A percentile compares a stretch with the other conserved stretches of the same genome.
These are phyloP conservation scores for Thunnus albacares DNA, from an alignment of 2,797 vertebrate genomes.

Conservation along the genomic window DNA sequence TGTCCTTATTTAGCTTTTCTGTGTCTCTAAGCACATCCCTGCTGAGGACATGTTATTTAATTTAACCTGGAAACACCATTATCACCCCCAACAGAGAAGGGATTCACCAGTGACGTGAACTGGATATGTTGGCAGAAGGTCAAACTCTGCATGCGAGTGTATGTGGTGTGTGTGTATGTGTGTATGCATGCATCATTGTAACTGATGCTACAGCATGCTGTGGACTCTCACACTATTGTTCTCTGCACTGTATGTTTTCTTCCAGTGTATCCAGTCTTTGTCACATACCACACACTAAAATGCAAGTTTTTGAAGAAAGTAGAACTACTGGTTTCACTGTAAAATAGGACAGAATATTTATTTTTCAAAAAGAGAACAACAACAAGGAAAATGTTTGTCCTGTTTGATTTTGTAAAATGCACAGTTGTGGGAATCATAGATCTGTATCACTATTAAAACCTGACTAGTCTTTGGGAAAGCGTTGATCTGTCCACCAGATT, in stretches of 20 bases:
- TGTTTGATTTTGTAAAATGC: background rate
- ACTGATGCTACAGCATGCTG: background rate
- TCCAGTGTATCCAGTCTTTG: too few relatives aligned
- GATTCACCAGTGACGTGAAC: conserved; percentile 49
- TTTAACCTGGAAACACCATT: conserved; percentile 72
- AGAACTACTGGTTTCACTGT: too few relatives aligned
- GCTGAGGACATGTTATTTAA: conserved; percentile 64
- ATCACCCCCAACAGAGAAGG: conserved; percentile 51
- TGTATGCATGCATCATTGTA: conserved; percentile 11
- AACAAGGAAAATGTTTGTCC: background rate
- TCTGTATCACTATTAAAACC: background rate
- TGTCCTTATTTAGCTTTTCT: conserved; percentile 6
- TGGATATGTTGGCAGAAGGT: conserved; percentile 47
- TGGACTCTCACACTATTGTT: background rate
- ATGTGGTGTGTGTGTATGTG: background rate
- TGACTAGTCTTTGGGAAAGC: background rate
- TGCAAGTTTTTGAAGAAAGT: too few relatives aligned
- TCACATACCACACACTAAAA: too few relatives aligned
- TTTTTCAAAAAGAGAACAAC: too few relatives aligned
- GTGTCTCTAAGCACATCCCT: conserved; percentile 25
- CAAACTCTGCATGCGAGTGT: conserved; percentile 21
- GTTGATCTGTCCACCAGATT: background rate
- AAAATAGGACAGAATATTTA: too few relatives aligned
- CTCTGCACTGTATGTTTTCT: background rate
- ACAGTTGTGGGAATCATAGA: too few relatives aligned